Base-by-base conservation (phyloP, 2,888 invertebrate species). In the Ormyrus pomaceus region DNA sequence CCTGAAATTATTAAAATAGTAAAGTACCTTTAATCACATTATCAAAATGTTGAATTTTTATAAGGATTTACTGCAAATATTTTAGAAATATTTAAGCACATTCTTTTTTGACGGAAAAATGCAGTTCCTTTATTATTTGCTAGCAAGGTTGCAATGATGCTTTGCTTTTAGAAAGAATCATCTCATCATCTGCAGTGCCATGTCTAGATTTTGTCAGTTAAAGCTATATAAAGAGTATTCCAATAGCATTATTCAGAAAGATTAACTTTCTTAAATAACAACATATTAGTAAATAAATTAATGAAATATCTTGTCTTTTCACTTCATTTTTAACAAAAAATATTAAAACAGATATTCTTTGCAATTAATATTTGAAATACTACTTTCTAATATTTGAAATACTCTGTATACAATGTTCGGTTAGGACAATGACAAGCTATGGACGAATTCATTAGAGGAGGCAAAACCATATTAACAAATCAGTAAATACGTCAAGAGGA, bases 401-500 rank as follows among this genome's bases (percentile, higher is more conserved):
- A 79, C 79, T 56, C 77, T 77, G 1, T 75, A 66, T 70, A 77
- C 61, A 79, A 76, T 84, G 84, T 84, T 83, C 83, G 87, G 89
- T 90, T 90, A 90, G 86, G 83, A 87, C 87, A 89, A 84, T 87
- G 85, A 87, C 75, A 85, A 88, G 85, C 84, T 87, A 84, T 34
- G 34, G 87, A 87, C 84, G 76, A 80, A 72, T 82, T 88, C 84
- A 88, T 88, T 89, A 89, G 87, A 90, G 87, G 88, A 88, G 89
- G 87, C 86, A 87, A 87, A 88, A 87, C 85, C 84, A 84, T 87
- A 80, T 85, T 82, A 78, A 83, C 83, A 84, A 85, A 84, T 87
- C 83, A 87, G 86, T 90, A 89, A 90, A 89, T 88, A 88, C 88
- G 87, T 90, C 84, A 89, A 88, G 83, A 86, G 87, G 87, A 85